phyloP scores from a whole-genome alignment of 2,797 vertebrate species.

The Gallinago nigripennis region DNA sequence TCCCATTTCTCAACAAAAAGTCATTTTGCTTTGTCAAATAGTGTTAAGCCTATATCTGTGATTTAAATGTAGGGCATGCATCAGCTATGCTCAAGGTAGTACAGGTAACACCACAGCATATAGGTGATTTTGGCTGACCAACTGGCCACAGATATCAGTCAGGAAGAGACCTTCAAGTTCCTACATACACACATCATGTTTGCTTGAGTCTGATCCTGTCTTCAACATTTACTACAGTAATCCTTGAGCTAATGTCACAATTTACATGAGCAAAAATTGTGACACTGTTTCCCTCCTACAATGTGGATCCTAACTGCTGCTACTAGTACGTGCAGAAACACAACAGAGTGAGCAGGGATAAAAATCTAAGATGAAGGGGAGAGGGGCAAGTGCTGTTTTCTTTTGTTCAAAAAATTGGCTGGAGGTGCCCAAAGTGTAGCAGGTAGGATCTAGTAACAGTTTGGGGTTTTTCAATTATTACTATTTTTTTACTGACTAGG shows the following conservation, averaged over 20 bases:
- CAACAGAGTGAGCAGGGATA: neutral
- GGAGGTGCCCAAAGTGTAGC: neutral
- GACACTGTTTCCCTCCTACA: neutral
- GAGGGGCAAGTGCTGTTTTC: neutral
- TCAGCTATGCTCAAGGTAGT: neutral
- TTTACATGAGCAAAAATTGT: neutral
- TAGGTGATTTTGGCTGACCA: neutral
- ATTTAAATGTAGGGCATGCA: neutral
- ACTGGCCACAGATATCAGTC: rapidly evolving
- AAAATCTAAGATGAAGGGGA: neutral
- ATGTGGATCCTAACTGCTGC: neutral
- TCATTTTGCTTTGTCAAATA: neutral
- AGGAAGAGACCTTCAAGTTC: neutral
- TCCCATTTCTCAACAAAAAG: neutral
- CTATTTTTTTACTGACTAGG: neutral
- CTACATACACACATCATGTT: rapidly evolving
- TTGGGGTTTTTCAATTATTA: neutral
- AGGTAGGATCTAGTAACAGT: neutral
- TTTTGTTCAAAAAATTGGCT: neutral
- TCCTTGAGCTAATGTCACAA: neutral
- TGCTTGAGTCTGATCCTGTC: neutral
- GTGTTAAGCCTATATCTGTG: neutral
- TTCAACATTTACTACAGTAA: neutral
- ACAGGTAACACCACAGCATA: neutral
- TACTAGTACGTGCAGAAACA: neutral